Percentiles rank a stretch among this genome's conserved stretches.
Evolutionary conservation across 2,888 invertebrate genomes (phyloP).

Genomic region (Dasypogon diadema): DNA sequence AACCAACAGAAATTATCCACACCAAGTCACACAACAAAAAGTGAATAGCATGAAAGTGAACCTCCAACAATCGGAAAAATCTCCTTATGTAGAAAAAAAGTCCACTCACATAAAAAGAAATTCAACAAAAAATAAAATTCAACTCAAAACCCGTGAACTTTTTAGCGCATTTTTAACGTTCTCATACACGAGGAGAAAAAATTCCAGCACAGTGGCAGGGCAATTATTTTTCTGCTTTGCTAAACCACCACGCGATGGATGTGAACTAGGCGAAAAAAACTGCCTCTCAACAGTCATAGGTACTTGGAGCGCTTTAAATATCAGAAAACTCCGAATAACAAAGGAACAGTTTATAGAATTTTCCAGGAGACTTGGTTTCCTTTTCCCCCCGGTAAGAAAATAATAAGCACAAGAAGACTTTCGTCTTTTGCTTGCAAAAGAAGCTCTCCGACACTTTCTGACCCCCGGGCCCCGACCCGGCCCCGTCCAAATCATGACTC

Average conservation of each 20-base stretch:
- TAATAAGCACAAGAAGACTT: slow-evolving; percentile 43
- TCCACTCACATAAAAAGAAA: too few relatives aligned
- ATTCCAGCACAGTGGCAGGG: slow-evolving; percentile 8
- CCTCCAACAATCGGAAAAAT: too few relatives aligned
- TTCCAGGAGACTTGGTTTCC: slow-evolving; percentile 39
- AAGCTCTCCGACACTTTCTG: slow-evolving; percentile 6
- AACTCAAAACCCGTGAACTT: too few relatives aligned
- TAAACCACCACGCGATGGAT: slow-evolving; percentile 17
- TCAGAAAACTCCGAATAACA: slow-evolving; percentile 8
- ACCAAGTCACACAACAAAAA: too few relatives aligned
- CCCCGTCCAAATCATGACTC: neutral
- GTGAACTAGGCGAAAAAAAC: neutral
- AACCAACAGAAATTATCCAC: too few relatives aligned
- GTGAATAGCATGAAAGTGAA: too few relatives aligned
- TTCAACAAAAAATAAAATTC: too few relatives aligned
- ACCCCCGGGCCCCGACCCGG: neutral
- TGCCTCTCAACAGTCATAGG: slow-evolving; percentile 28
- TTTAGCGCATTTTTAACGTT: neutral
- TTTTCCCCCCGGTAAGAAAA: neutral
- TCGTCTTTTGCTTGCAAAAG: slow-evolving; percentile 35
- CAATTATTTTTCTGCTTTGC: slow-evolving; percentile 47
- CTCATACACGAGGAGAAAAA: neutral
- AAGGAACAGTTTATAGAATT: slow-evolving; percentile 50
- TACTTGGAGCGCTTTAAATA: slow-evolving; percentile 21
- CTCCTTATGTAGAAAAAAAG: too few relatives aligned